Evolutionary conservation across 2,797 vertebrate genomes (phyloP), one percentile per base, ranked within the genome.

Genomic region (Dendrocincla tyrannina): DNA sequence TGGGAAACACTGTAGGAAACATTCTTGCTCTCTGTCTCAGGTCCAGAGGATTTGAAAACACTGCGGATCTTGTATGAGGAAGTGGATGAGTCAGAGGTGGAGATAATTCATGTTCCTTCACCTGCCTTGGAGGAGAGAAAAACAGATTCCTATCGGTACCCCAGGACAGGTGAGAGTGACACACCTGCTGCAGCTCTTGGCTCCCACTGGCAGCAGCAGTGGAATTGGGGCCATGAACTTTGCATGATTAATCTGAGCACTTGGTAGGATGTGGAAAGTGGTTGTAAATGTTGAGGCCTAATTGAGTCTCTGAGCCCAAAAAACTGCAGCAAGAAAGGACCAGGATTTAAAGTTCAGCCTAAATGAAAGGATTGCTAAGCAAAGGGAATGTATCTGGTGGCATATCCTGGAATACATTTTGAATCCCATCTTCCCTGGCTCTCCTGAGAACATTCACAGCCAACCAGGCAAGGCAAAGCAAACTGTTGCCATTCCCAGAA

Each of bases 71-170:
- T 99, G 30, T 99, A 99, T 13, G 99, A 99, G 96, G 99, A 99
- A 91, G 99, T 99, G 41, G 99, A 99, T 49, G 99, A 99, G 96
- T 99, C 99, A 0, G 99, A 99, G 28, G 99, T 99, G 88, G 99
- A 99, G 98, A 98, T 99, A 88, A 99, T 99, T 93, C 99, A 99
- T 2, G 99, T 99, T 69, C 99, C 99, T 19, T 99, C 99, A 25
- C 99, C 99, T 2, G 99, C 99, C 2, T 97, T 99, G 91, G 99
- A 99, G 92, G 99, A 99, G 91, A 98, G 99, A 68, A 99, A 99
- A 98, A 99, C 99, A 2, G 99, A 99, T 27, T 99, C 99, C 0
- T 99, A 99, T 95, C 98, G 99, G 96, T 99, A 99, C 97, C 99
- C 99, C 56, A 98, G 99, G 49, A 99, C 99, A 97, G 99, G 99